These are phyloP conservation scores for Psylliodes chrysocephalus DNA, from an alignment of 2,888 invertebrate genomes.

Conservation along the genomic window DNA sequence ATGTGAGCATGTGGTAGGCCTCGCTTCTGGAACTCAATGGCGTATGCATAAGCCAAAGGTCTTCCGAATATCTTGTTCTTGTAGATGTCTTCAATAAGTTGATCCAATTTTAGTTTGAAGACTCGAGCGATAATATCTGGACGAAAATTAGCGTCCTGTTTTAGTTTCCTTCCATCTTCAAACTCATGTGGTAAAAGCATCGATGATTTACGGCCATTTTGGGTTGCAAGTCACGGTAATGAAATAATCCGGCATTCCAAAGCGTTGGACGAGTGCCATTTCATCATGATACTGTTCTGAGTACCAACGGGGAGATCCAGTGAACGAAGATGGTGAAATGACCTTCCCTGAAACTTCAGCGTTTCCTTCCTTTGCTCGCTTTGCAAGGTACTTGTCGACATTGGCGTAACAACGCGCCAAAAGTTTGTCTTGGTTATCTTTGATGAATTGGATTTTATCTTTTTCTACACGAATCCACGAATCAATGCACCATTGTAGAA, in stretches of 20 bases:
- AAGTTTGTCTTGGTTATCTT: constrained; percentile 1
- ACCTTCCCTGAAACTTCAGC: constrained; percentile 44
- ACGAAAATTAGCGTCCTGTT: constrained; percentile 1
- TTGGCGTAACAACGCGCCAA: not conserved
- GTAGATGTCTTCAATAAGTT: constrained; percentile 9
- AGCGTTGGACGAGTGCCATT: constrained; percentile 51
- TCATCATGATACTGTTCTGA: constrained; percentile 55
- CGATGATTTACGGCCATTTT: constrained; percentile 20
- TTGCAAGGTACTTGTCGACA: not conserved
- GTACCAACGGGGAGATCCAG: constrained; percentile 54
- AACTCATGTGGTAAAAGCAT: not conserved
- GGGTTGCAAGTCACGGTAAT: constrained; percentile 29
- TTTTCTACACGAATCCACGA: not conserved
- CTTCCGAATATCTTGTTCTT: constrained; percentile 23
- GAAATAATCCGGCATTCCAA: constrained; percentile 28
- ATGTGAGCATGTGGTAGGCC: constrained; percentile 28
- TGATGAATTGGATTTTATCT: constrained; percentile 1
- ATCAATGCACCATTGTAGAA: not conserved
- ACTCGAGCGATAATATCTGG: constrained; percentile 29
- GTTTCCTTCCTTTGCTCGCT: constrained; percentile 43
- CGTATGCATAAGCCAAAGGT: constrained; percentile 6
- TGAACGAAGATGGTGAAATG: constrained; percentile 50
- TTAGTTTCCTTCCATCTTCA: not conserved
- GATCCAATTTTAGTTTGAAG: constrained; percentile 24
- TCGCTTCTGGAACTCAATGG: constrained; percentile 30